Evolutionary conservation across 2,113 vertebrate genomes (phyloP), one percentile per base, ranked within the genome.

Genomic region (Misgurnus anguillicaudatus): DNA sequence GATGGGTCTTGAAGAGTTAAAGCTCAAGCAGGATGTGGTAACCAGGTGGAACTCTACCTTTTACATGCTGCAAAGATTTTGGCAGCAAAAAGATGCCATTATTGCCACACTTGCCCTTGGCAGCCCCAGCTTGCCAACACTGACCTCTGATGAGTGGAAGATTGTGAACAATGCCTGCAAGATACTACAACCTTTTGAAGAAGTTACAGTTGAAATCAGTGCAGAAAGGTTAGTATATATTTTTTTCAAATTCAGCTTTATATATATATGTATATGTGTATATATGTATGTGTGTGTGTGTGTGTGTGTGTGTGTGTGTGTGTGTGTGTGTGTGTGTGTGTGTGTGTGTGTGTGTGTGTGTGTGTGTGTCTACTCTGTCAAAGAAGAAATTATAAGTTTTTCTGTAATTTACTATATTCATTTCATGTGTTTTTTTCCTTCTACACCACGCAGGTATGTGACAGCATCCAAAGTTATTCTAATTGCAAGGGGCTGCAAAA

Each of bases 401-500:
- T 21, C 19, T 60, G 10, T 10, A 60, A n/a, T n/a, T n/a, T n/a
- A n/a, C n/a, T 60, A 19, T 9, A 24, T 10, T 60, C 21, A 8
- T 10, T 21, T 3, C 9, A 24, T 24, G 57, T 8, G 19, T 60
- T 21, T 60, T 9, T 11, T 60, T 60, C 2, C 57, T 60, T 60
- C 57, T 58, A 24, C 19, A 19, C 9, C 0, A 9, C 57, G 19
- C 57, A 58, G 19, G 57, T 9, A 58, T 10, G 41, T 45, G n/a
- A 24, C 57, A 61, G 21, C 21, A 31, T 61, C 58, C 11, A 31
- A 61, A 24, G 21, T 6, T 11, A 24, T 61, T 61, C 10, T 31
- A 61, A 61, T 13, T 61, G 58, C 21, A 61, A 24, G 58, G 58
- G 21, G 58, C 58, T 61, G 58, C 58, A 61, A 24, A 61, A 61